Base-by-base conservation (phyloP, 2,888 invertebrate species). In the Stenodera caucasica region DNA sequence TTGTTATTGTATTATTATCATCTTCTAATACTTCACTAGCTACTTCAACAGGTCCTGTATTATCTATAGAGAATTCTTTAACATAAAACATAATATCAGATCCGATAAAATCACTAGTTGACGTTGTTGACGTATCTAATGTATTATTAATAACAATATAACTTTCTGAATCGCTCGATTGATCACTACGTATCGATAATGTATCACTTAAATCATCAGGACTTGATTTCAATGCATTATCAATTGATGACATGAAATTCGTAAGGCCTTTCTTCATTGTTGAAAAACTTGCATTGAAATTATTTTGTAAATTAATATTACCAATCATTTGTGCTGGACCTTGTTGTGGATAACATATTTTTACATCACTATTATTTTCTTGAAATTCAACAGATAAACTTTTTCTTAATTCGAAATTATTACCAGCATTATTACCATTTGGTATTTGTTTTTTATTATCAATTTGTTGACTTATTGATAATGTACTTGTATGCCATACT, bases 111-210 rank as follows among this genome's bases (percentile, higher is more conserved):
- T 89, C 89, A 65, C 83, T 82, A n/a, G 69, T 65, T 54, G 73
- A 12, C 18, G 35, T 35, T 35, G 35, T 14, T 35, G 35, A 4
- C 7, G 26, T 26, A 7, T 40, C 88, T 68, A 90, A 40, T 18
- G 40, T 40, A 18, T 11, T 82, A n/a, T 84, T 86, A 0, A 92
- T 86, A 50, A 90, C 85, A n/a, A 92, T 87, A 76, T 89, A 94
- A 70, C 91, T 90, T 72, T 93, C 93, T 66, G 93, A 94, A 81
- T 96, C 96, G 0, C 92, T 93, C 69, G 92, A 93, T 33, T 89
- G 88, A 64, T 94, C 94, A 68, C 94, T 94, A 69, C 88, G 84
- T 70, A 90, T 85, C 0, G 91, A 91, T 66, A 89, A 81, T 0
- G 88, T 88, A 74, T 91, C 91, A 72, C 90, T 90, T 55, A 87